Percentiles rank a stretch among this genome's conserved stretches.
These are phyloP conservation scores for Aleiodes sp. DNA, from an alignment of 1,140 invertebrate species.

Conservation along the genomic window DNA sequence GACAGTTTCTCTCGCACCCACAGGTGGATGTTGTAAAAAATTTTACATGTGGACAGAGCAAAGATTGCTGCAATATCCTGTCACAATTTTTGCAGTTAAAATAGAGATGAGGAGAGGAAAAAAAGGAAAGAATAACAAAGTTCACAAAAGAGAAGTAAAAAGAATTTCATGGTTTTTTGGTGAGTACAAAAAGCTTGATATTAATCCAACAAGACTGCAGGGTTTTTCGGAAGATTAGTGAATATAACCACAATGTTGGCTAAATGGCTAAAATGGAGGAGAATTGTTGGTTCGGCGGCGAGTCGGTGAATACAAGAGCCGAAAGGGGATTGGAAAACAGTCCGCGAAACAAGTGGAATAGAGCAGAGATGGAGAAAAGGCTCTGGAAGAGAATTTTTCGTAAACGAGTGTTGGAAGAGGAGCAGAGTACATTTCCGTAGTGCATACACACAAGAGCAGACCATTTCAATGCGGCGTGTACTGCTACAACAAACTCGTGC, in stretches of 20 bases:
- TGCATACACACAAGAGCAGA: slow-evolving; percentile 9
- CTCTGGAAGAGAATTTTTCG: neutral
- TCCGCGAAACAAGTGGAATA: slow-evolving; percentile 12
- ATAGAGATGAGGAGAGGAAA: neutral
- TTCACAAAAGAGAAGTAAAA: neutral
- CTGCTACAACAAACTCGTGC: slow-evolving; percentile 25
- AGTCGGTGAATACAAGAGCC: slow-evolving; percentile 10
- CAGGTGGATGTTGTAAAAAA: neutral
- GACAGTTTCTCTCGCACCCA: neutral
- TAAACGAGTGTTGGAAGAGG: slow-evolving; percentile 10
- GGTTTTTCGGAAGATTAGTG: slow-evolving; percentile 32
- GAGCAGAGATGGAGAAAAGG: slow-evolving; percentile 1
- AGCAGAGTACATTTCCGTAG: slow-evolving; percentile 20
- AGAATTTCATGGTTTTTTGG: too few species aligned
- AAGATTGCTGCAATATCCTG: neutral
- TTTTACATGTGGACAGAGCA: neutral
- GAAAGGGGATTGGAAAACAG: slow-evolving; percentile 6
- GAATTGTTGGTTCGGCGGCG: neutral
- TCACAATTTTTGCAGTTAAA: neutral
- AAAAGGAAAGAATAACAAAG: neutral
- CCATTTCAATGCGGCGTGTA: slow-evolving; percentile 1
- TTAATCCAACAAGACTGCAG: slow-evolving; percentile 33
- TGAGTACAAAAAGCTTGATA: slow-evolving; percentile 25
- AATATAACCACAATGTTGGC: slow-evolving; percentile 22
- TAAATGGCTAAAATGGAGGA: neutral